A percentile compares a stretch with the other conserved stretches of the same genome.
phyloP scores from a whole-genome alignment of 1,140 invertebrate species.

The Notospermus geniculatus region DNA sequence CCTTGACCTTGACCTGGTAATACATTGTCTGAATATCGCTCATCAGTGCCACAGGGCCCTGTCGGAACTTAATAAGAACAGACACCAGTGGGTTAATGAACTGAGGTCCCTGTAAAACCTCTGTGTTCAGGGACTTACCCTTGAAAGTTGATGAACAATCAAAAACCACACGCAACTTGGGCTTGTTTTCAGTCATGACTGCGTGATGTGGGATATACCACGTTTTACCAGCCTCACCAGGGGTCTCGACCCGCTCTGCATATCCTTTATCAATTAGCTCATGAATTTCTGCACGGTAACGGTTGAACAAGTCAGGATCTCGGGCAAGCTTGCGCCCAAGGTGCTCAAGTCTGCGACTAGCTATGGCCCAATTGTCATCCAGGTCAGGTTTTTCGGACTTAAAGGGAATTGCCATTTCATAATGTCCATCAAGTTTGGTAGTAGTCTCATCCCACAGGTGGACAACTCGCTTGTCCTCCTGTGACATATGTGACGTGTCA shows the following conservation, averaged over 20 bases:
- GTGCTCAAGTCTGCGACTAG: background rate
- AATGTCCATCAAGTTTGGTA: background rate
- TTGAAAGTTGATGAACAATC: constrained; percentile 11
- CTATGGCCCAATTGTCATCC: background rate
- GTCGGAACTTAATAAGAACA: constrained; percentile 17
- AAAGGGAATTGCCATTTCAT: background rate
- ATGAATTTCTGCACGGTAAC: background rate
- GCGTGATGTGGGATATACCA: constrained; percentile 14
- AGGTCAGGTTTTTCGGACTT: background rate
- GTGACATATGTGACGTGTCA: background rate
- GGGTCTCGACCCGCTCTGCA: constrained; percentile 5
- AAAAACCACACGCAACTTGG: background rate
- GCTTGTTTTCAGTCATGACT: constrained; percentile 2
- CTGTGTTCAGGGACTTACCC: constrained; percentile 13
- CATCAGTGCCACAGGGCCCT: constrained; percentile 9
- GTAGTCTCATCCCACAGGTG: background rate
- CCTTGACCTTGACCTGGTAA: constrained; percentile 21
- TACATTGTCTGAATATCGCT: constrained; percentile 25
- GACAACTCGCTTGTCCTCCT: background rate
- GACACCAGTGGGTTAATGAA: background rate
- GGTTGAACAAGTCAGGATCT: background rate
- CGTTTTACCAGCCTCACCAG: background rate
- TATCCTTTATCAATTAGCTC: background rate
- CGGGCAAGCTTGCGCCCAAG: background rate
- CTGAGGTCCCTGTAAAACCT: constrained; percentile 11